Evolutionary conservation across 2,888 invertebrate species (phyloP).

Genomic region (Ichneumon xanthorius): DNA sequence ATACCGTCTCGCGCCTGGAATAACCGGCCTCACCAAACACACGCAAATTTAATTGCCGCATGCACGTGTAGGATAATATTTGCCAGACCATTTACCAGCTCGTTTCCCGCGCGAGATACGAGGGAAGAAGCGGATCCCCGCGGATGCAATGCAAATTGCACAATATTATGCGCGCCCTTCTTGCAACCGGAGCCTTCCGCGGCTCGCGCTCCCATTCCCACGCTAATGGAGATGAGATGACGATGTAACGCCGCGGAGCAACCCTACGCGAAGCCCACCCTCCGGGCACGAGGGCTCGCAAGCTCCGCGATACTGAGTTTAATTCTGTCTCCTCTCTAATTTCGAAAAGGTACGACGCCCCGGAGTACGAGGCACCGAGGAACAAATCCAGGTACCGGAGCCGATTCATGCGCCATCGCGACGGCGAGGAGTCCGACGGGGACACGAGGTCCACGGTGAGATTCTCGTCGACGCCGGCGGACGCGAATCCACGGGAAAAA

Average conservation of each 20-base stretch:
- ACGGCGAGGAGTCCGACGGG: constrained; percentile 91
- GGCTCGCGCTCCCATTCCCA: constrained; percentile 19
- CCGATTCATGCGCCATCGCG: constrained; percentile 86
- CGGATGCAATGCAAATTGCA: constrained; percentile 63
- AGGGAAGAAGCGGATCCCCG: constrained; percentile 24
- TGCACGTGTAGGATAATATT: constrained; percentile 70
- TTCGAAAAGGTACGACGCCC: constrained; percentile 80
- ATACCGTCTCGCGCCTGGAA: constrained; percentile 34
- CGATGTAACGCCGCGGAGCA: constrained; percentile 29
- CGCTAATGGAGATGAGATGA: constrained; percentile 57
- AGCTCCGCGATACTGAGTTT: not conserved
- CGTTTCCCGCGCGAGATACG: constrained; percentile 64
- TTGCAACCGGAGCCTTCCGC: constrained; percentile 25
- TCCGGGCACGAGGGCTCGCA: not conserved
- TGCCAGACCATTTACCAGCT: constrained; percentile 62
- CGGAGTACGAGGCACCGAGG: constrained; percentile 82
- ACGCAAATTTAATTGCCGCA: constrained; percentile 57
- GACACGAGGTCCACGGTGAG: constrained; percentile 89
- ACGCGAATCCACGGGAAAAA: constrained; percentile 87
- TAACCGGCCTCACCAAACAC: constrained; percentile 31
- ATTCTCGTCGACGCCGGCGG: constrained; percentile 87
- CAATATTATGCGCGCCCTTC: constrained; percentile 50
- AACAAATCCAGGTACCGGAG: constrained; percentile 83
- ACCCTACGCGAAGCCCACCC: constrained; percentile 17
- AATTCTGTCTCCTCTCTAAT: not conserved